Conservation (phyloP, 2,888 invertebrate species). For the Poecilobothrus nobilitatus region DNA sequence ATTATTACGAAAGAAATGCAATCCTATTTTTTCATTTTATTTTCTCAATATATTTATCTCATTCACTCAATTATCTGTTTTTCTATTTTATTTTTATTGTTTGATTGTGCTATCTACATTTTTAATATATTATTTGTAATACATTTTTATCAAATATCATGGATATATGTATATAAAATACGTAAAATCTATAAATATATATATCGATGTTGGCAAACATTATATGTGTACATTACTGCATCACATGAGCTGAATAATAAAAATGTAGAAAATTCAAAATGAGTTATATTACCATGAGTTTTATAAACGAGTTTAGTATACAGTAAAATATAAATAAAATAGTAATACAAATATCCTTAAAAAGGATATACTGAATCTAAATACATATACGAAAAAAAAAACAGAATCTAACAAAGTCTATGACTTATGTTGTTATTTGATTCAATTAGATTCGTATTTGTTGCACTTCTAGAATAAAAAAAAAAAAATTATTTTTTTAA, state of each 20-base stretch:
- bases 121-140: not conserved
- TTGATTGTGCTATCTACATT: not conserved
- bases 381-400: not conserved
- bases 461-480: no score
- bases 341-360: not conserved
- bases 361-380: not conserved
- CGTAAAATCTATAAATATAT: not conserved
- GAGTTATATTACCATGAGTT: not conserved
- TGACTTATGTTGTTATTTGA: not conserved
- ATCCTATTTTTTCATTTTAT: no score
- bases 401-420: not conserved
- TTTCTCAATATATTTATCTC: no score
- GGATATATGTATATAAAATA: not conserved
- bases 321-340: not conserved
- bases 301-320: not conserved
- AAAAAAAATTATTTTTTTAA: no score
- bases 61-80: not conserved
- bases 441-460: not conserved
- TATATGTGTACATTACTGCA: not conserved
- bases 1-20: no score
- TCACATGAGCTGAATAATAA: slow-evolving; percentile 6
- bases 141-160: not conserved
- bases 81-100: not conserved
- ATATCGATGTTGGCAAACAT: no score
- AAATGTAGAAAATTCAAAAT: not conserved